Evolutionary conservation across 2,797 vertebrate genomes (phyloP).

Genomic region (Sebastes kiyomatsui): DNA sequence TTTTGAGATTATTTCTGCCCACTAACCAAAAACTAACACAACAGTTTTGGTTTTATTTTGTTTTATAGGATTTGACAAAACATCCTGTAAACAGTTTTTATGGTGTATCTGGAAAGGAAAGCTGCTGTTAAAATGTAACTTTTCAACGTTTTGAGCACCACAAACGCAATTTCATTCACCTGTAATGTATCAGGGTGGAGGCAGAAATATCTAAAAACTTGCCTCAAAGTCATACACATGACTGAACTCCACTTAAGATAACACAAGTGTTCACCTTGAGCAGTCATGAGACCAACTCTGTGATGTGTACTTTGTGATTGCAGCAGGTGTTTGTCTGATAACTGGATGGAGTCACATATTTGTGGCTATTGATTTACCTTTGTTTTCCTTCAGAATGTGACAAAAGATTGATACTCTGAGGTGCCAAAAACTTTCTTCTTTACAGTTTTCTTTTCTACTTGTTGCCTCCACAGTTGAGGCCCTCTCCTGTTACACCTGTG

Average conservation of each 20-base stretch:
- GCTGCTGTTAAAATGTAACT: neutral
- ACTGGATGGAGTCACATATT: neutral
- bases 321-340: conserved; percentile 3
- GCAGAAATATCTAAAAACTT: neutral
- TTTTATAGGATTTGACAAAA: neutral
- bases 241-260: neutral
- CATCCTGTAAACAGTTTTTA: neutral
- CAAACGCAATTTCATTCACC: neutral
- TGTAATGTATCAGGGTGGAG: neutral
- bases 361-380: neutral
- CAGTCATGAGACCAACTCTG: neutral
- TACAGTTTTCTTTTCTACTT: neutral
- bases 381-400: neutral
- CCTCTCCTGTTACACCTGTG: conserved; percentile 61
- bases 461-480: conserved; percentile 46
- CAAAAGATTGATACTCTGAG: neutral
- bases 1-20: neutral
- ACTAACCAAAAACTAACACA: neutral
- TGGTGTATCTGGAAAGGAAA: neutral
- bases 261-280: conserved; percentile 20
- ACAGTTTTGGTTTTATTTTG: neutral
- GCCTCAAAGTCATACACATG: conserved; percentile 1
- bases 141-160: neutral
- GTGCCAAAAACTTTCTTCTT: neutral
- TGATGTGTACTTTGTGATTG: conserved; percentile 22